phyloP scores from a whole-genome alignment of 2,113 vertebrate species.

The Cervus canadensis region DNA sequence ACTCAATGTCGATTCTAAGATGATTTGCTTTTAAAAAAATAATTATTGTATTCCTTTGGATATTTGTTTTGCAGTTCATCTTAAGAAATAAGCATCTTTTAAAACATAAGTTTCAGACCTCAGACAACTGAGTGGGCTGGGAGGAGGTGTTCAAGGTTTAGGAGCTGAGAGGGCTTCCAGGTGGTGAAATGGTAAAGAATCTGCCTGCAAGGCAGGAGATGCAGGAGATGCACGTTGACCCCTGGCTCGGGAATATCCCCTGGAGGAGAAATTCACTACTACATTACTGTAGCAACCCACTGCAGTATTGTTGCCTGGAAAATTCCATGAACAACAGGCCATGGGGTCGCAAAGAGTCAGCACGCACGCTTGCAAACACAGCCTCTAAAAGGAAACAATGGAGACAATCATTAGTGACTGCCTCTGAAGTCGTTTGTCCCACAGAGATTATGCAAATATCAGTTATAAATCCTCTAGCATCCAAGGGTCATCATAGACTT shows the following conservation, averaged over 20 bases:
- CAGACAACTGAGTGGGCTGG: not conserved
- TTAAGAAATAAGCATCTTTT: not conserved
- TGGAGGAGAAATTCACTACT: not conserved
- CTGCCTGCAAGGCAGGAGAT: not conserved
- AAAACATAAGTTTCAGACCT: not conserved
- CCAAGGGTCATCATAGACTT: not conserved
- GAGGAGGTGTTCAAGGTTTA: not conserved
- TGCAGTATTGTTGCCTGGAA: not conserved
- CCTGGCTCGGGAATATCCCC: accelerated
- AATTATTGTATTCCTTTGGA: not conserved
- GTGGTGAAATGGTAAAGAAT: not conserved
- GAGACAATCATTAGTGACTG: not conserved
- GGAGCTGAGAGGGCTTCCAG: not conserved
- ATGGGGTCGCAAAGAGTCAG: not conserved
- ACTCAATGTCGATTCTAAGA: not conserved
- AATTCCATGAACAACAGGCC: not conserved
- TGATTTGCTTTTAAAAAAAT: not conserved
- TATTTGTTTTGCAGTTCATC: not conserved
- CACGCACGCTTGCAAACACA: accelerated
- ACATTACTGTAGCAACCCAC: not conserved
- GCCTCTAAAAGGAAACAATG: not conserved
- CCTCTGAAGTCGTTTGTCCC: not conserved
- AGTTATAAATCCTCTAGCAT: not conserved
- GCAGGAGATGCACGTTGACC: not conserved
- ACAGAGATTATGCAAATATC: not conserved